phyloP scores from a whole-genome alignment of 2,113 vertebrate species.

The Meriones unguiculatus region DNA sequence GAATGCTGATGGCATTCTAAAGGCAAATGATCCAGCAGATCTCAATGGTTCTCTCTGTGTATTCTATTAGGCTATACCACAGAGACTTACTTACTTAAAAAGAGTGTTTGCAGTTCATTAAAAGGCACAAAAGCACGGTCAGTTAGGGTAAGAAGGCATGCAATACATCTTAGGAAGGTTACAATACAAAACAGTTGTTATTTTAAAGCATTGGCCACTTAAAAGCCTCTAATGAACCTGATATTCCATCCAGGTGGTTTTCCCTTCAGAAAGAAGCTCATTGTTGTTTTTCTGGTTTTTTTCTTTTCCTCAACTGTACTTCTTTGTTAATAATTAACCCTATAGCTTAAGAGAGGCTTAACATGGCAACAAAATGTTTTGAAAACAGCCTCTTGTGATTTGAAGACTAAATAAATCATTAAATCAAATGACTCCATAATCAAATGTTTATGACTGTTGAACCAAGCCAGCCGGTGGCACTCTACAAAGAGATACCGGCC shows the following conservation, averaged over 20 bases:
- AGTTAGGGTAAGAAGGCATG: neutral
- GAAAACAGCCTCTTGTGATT: slow-evolving; percentile 77
- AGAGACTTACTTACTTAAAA: neutral
- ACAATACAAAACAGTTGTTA: neutral
- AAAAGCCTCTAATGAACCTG: slow-evolving; percentile 37
- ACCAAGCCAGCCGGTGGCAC: slow-evolving; percentile 71
- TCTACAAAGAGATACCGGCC: slow-evolving; percentile 75
- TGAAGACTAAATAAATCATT: slow-evolving; percentile 83
- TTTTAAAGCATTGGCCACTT: slow-evolving; percentile 47
- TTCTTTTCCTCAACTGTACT: slow-evolving; percentile 59
- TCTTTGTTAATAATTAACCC: slow-evolving; percentile 71
- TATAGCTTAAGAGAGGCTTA: slow-evolving; percentile 60
- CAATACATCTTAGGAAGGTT: slow-evolving; percentile 46
- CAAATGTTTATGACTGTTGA: slow-evolving; percentile 80
- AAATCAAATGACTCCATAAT: slow-evolving; percentile 81
- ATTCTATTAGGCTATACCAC: neutral
- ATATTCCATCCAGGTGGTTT: slow-evolving; percentile 52
- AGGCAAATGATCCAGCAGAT: neutral
- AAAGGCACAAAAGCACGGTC: neutral
- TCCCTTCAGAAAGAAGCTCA: slow-evolving; percentile 67
- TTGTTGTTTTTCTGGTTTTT: slow-evolving; percentile 21
- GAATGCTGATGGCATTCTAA: slow-evolving; percentile 22
- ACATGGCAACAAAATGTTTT: slow-evolving; percentile 80
- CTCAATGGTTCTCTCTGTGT: neutral
- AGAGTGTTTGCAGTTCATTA: slow-evolving; percentile 27